Base-by-base conservation (phyloP, 2,888 invertebrate genomes). In the Branchellion lobata region DNA sequence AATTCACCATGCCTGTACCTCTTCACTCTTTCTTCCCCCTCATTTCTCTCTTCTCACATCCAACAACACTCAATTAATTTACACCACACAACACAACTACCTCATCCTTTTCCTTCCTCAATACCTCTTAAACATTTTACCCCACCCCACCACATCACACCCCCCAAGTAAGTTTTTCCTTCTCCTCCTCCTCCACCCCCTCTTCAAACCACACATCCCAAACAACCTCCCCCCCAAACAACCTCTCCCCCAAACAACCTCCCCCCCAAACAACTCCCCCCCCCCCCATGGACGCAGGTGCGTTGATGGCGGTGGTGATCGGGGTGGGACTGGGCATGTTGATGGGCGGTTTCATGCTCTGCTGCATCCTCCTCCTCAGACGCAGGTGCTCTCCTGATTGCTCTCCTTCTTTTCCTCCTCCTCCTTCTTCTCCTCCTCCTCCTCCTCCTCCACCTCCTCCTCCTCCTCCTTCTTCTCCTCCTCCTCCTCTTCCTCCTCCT, bases 371-470 rank as follows among this genome's bases (percentile, higher is more conserved):
- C 24, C 61, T 57, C 61, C 21, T 57, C 61, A 57, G n/a, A n/a
- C 61, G 61, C 61, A 57, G 61, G 61, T 57, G 61, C 18, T 47
- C 18, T 18, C 18, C 18, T 47, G 18, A 47, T 47, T 47, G 47
- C 24, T 2, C 40, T 8, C 18, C 0, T 3, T 1, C 24, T 24
- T 47, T 21, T n/a, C n/a, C n/a, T n/a, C n/a, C n/a, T n/a, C n/a
- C n/a, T n/a, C n/a, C n/a, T n/a, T n/a, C n/a, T n/a, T n/a, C n/a
- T n/a, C n/a, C n/a, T n/a, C n/a, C n/a, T n/a, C n/a, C n/a, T n/a
- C n/a, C n/a, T n/a, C n/a, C n/a, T 68, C 69, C 14, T 68, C 69
- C 14, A 21, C 69, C 14, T 68, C 69, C 14, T 68, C 24, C 61
- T 8, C 24, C 8, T 57, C 24, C 61, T n/a, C 3, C 61, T n/a